Conservation (phyloP, 2,113 vertebrate genomes). For the Isurus oxyrinchus region DNA sequence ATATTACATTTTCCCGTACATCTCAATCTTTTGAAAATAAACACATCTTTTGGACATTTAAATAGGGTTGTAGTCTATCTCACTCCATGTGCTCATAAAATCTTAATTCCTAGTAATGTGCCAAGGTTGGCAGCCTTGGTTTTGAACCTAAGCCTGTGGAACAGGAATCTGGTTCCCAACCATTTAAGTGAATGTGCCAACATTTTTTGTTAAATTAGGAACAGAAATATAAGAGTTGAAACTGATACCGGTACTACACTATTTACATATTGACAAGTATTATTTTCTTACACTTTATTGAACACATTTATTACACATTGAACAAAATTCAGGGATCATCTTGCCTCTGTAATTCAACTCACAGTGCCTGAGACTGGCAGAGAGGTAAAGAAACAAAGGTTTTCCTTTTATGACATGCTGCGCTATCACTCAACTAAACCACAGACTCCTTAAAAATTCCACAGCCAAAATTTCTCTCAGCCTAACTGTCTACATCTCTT, state of each 20-base stretch:
- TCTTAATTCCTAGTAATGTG: neutral
- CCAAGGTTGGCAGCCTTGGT: slow-evolving; percentile 6
- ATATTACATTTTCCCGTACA: neutral
- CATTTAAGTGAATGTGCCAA: neutral
- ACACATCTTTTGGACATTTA: slow-evolving; percentile 29
- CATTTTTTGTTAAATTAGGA: slow-evolving; percentile 12
- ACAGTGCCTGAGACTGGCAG: neutral
- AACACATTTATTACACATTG: neutral
- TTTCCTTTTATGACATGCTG: neutral
- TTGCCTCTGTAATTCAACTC: no score
- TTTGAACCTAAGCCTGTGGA: neutral
- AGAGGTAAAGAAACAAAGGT: neutral
- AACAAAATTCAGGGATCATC: neutral
- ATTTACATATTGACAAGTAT: no score
- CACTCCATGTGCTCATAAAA: slow-evolving; percentile 33
- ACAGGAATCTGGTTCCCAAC: neutral
- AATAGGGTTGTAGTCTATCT: slow-evolving; percentile 20
- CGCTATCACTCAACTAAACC: neutral
- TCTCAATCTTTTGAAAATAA: slow-evolving; percentile 23
- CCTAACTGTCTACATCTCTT: neutral
- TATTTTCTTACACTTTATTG: neutral
- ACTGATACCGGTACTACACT: neutral
- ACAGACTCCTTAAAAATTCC: neutral
- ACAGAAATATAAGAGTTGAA: neutral
- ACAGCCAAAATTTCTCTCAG: slow-evolving; percentile 13